Evolutionary conservation across 2,797 vertebrate genomes (phyloP).

Genomic region (Leuciscus waleckii): DNA sequence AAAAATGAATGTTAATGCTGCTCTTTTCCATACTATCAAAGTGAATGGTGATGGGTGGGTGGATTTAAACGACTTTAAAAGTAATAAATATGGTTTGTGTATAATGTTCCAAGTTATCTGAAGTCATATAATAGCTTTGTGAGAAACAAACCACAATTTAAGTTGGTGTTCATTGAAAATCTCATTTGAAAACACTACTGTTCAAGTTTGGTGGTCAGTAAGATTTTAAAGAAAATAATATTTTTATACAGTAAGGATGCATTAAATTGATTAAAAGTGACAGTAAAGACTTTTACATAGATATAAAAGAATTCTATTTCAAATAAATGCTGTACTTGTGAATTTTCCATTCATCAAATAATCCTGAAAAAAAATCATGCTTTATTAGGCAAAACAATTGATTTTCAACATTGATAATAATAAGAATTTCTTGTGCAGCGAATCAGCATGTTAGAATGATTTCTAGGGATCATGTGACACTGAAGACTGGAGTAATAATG

Average conservation of each 20-base stretch:
- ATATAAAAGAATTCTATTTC: not conserved
- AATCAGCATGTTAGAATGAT: not conserved
- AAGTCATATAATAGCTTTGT: not conserved
- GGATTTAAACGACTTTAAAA: not conserved
- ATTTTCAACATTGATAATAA: not conserved
- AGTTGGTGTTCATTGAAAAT: not conserved
- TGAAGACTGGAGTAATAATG: not conserved
- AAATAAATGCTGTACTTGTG: not conserved
- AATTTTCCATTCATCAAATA: not conserved
- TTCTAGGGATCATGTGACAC: not conserved
- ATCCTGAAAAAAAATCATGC: not conserved
- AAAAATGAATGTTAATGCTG: not conserved
- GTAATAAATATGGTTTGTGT: not conserved
- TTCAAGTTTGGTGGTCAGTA: not conserved
- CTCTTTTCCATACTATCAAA: not conserved
- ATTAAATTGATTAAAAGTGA: not conserved
- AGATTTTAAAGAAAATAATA: not conserved
- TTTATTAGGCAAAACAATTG: not conserved
- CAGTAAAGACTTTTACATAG: not conserved
- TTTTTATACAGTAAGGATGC: not conserved
- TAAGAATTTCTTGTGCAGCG: not conserved
- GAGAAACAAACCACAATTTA: not conserved
- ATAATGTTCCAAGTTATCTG: not conserved
- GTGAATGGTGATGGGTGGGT: not conserved
- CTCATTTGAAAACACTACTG: not conserved